Evolutionary conservation across 2,797 vertebrate genomes (phyloP).

Genomic region (Thaleichthys pacificus): DNA sequence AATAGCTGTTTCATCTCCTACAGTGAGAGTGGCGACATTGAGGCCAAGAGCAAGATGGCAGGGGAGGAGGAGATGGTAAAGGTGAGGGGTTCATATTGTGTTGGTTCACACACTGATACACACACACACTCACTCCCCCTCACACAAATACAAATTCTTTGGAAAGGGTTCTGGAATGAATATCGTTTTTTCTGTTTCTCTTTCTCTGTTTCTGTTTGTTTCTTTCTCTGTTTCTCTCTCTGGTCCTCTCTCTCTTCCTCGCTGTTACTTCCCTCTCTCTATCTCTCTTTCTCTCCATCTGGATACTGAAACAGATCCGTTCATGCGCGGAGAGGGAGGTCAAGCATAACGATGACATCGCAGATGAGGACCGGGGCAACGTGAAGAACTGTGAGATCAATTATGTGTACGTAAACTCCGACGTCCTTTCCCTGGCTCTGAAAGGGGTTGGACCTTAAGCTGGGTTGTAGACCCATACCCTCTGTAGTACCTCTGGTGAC

Average conservation of each 20-base stretch:
- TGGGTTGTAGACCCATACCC: neutral
- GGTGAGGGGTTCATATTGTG: constrained; percentile 73
- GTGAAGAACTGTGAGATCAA: constrained; percentile 96
- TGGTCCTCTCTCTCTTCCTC: constrained; percentile 1
- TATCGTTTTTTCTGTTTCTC: constrained; percentile 33
- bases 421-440: neutral
- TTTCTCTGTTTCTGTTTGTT: constrained; percentile 15
- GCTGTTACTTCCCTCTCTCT: neutral
- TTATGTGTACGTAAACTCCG: constrained; percentile 88
- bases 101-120: constrained; percentile 33
- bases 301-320: constrained; percentile 79
- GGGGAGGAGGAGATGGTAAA: constrained; percentile 94
- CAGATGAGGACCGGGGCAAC: constrained; percentile 94
- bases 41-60: constrained; percentile 88
- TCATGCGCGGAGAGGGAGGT: constrained; percentile 84
- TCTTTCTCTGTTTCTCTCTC: neutral
- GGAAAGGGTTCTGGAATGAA: too few species aligned
- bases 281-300: neutral
- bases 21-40: constrained; percentile 93
- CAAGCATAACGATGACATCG: constrained; percentile 87
- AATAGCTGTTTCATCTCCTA: constrained; percentile 96
- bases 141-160: neutral
- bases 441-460: neutral
- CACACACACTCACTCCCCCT: neutral
- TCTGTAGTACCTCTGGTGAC: neutral